These are phyloP conservation scores for Pseudococcus jackbeardsleyi DNA, from an alignment of 2,888 invertebrate genomes.

Conservation along the genomic window DNA sequence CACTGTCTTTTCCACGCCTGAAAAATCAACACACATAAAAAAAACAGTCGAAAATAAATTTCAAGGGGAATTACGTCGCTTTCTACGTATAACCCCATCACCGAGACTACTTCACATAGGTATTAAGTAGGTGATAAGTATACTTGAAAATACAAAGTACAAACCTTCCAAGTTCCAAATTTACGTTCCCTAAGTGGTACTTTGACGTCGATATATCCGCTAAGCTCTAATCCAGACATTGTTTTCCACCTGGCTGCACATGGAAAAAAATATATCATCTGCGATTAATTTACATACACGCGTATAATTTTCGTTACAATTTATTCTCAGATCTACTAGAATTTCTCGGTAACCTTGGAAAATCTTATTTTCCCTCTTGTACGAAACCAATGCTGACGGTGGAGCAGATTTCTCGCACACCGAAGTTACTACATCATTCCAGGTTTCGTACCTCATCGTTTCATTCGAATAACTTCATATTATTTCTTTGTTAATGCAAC, in stretches of 20 bases:
- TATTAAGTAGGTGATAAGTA: no score
- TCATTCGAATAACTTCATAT: slow-evolving; percentile 39
- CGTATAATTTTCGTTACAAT: slow-evolving; percentile 34
- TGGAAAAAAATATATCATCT: slow-evolving; percentile 19
- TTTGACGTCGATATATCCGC: slow-evolving; percentile 75
- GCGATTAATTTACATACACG: slow-evolving; percentile 8
- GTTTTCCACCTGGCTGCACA: slow-evolving; percentile 62
- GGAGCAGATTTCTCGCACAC: neutral
- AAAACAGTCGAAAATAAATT: no score
- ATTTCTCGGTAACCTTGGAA: slow-evolving; percentile 55
- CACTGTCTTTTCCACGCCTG: slow-evolving; percentile 79
- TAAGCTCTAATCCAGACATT: slow-evolving; percentile 64
- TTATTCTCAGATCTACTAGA: slow-evolving; percentile 30
- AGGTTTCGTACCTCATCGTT: slow-evolving; percentile 44
- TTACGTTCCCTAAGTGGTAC: slow-evolving; percentile 76
- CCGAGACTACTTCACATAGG: no score
- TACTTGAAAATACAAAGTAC: neutral
- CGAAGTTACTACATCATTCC: slow-evolving; percentile 14
- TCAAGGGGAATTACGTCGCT: no score
- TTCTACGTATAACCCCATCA: no score
- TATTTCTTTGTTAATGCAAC: slow-evolving; percentile 50
- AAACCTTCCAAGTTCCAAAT: slow-evolving; percentile 77
- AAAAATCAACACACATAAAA: neutral
- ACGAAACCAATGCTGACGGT: neutral
- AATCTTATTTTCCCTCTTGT: neutral